Conservation (phyloP, 1,140 invertebrate species). For the Antheraea pernyi region DNA sequence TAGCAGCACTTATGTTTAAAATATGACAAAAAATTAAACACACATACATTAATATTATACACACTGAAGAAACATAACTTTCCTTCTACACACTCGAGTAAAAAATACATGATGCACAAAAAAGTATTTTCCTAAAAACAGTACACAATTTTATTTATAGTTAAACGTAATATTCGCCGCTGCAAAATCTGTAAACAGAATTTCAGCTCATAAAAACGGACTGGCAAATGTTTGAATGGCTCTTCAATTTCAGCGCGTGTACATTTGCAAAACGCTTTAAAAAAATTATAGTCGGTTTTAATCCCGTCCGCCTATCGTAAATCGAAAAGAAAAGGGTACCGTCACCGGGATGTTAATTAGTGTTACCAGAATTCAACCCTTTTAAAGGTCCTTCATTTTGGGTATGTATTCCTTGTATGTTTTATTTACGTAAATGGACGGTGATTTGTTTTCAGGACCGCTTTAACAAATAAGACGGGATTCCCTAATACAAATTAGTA, state of each 20-base stretch:
- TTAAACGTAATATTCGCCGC: no score
- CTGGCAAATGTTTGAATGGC: not conserved
- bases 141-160: no score
- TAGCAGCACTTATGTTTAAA: no score
- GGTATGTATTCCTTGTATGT: not conserved
- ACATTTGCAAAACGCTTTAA: not conserved
- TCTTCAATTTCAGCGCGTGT: not conserved
- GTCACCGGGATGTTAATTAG: slow-evolving; percentile 10
- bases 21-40: no score
- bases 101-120: no score
- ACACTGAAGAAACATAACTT: no score
- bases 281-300: slow-evolving; percentile 3
- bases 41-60: no score
- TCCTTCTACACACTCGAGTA: no score
- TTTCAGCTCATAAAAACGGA: not conserved
- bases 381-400: slow-evolving; percentile 4
- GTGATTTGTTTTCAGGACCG: slow-evolving; percentile 4
- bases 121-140: no score
- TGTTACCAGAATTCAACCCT: slow-evolving; percentile 12
- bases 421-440: slow-evolving; percentile 1
- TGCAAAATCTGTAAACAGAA: not conserved
- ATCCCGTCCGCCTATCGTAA: not conserved
- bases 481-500: not conserved
- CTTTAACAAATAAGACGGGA: slow-evolving; percentile 8
- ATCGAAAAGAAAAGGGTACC: slow-evolving; percentile 10